Percentiles rank a stretch among this genome's conserved stretches.
Conservation (phyloP, 2,888 invertebrate species). For the Sinopyrophorus schimmeli region DNA sequence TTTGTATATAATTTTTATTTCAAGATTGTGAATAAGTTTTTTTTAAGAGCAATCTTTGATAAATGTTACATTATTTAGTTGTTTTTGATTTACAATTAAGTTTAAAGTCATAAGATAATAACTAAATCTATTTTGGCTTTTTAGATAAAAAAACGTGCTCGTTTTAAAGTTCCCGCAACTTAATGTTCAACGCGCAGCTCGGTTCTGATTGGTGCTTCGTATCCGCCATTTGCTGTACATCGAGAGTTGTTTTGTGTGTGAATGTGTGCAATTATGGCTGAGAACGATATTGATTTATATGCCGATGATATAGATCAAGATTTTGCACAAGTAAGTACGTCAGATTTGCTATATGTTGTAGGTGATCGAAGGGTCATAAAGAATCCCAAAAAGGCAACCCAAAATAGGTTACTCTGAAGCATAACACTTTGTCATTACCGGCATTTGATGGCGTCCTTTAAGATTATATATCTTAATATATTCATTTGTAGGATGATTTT, state of each 20-base stretch:
- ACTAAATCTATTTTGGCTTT: too few relatives aligned
- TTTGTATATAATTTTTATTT: too few relatives aligned
- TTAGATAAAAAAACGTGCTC: too few relatives aligned
- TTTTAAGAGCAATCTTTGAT: too few relatives aligned
- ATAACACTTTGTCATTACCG: conserved; percentile 22
- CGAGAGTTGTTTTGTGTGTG: conserved; percentile 11
- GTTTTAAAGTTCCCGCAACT: conserved; percentile 2
- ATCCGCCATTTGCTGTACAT: conserved; percentile 8
- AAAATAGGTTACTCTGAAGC: too few relatives aligned
- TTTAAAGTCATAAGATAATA: too few relatives aligned
- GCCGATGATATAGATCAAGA: conserved; percentile 96
- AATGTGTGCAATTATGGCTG: conserved; percentile 72
- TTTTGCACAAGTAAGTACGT: conserved; percentile 71
- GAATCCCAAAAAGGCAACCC: too few relatives aligned
- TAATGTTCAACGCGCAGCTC: background rate
- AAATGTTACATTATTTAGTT: too few relatives aligned
- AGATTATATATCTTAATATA: background rate
- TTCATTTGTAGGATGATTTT: conserved; percentile 69
- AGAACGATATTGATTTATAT: conserved; percentile 96
- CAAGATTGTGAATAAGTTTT: too few relatives aligned
- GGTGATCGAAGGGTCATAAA: too few relatives aligned
- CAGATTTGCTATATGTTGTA: too few relatives aligned
- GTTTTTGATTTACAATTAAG: too few relatives aligned
- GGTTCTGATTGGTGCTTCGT: background rate
- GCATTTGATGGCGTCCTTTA: conserved; percentile 20